phyloP scores from a whole-genome alignment of 2,797 vertebrate genomes.

The Oceanodroma leucorhoa region DNA sequence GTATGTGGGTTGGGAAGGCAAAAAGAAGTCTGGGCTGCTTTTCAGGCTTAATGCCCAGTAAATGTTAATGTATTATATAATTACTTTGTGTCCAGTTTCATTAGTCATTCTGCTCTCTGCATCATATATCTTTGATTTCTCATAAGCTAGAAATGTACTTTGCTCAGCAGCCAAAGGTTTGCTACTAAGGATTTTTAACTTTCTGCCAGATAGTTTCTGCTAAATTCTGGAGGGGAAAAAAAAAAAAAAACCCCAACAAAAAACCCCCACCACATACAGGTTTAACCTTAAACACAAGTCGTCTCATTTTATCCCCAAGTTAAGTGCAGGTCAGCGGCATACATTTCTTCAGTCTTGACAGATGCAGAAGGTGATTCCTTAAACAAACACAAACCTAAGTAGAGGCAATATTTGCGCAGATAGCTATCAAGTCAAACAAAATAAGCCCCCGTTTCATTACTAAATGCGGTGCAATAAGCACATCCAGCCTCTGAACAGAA shows the following conservation, averaged over 20 bases:
- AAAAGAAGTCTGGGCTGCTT: neutral
- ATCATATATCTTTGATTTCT: neutral
- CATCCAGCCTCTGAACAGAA: conserved; percentile 26
- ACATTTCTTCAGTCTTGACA: neutral
- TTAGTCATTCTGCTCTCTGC: neutral
- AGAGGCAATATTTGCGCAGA: neutral
- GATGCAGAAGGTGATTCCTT: neutral
- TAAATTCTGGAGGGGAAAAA: neutral
- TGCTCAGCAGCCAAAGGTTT: neutral
- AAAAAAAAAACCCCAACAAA: neutral
- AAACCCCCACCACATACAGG: neutral
- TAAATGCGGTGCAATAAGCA: neutral
- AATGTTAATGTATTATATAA: neutral
- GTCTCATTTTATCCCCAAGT: neutral
- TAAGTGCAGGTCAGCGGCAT: neutral
- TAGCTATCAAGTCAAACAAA: neutral
- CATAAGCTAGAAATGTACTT: neutral
- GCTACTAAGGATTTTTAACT: neutral
- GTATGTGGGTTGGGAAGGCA: neutral
- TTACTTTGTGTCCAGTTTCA: neutral
- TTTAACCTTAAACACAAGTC: neutral
- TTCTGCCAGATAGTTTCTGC: neutral
- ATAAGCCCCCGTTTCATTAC: neutral
- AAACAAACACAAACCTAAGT: neutral
- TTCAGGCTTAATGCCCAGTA: neutral